These are phyloP conservation scores for Potamarius usumacintae DNA, from an alignment of 2,113 vertebrate species.

Conservation along the genomic window DNA sequence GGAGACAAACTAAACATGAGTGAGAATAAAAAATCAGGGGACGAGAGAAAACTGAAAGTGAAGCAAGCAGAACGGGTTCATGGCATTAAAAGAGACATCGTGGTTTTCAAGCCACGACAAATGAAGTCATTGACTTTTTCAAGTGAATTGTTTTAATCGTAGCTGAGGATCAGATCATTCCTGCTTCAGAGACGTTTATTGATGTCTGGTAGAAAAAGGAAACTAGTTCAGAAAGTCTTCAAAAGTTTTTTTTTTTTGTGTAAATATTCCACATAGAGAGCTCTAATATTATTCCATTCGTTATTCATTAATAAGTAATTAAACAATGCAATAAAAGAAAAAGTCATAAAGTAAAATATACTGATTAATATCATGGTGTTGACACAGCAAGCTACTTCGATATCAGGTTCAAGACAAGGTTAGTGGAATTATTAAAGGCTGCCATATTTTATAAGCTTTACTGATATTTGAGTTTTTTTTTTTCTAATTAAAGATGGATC, in stretches of 20 bases:
- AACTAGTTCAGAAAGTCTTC: background rate
- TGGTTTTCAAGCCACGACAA: background rate
- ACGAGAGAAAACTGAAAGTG: background rate
- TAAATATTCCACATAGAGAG: background rate
- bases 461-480: background rate
- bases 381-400: background rate
- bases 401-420: background rate
- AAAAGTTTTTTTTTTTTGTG: background rate
- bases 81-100: background rate
- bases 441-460: background rate
- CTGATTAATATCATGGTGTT: background rate
- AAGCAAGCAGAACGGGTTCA: background rate
- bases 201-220: background rate
- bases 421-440: background rate
- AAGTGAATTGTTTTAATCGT: background rate
- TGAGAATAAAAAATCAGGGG: background rate
- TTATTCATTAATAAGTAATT: slow-evolving; percentile 14
- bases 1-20: background rate
- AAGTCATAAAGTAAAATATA: background rate
- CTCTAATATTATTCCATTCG: background rate
- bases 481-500: background rate
- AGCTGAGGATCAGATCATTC: background rate
- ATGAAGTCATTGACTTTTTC: background rate
- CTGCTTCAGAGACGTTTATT: background rate
- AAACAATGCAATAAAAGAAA: background rate